A percentile compares a stretch with the other conserved stretches of the same genome.
Evolutionary conservation across 2,888 invertebrate species (phyloP).

Genomic region (Bombylius discolor): DNA sequence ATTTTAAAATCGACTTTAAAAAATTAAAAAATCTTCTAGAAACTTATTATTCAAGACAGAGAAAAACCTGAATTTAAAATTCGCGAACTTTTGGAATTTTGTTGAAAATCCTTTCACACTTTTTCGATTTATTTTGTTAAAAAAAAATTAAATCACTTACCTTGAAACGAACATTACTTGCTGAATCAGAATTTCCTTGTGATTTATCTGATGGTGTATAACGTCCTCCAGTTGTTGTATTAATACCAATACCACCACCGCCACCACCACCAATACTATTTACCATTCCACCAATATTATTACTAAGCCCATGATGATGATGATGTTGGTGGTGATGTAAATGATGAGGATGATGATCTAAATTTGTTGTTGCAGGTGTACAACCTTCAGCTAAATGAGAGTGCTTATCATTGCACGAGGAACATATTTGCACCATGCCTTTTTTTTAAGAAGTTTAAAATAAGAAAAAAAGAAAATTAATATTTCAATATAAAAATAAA

Average conservation of each 20-base stretch:
- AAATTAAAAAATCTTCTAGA: no score
- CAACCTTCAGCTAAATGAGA: constrained; percentile 39
- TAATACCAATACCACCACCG: constrained; percentile 1
- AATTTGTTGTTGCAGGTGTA: constrained; percentile 15
- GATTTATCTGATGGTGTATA: constrained; percentile 35
- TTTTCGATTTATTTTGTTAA: no score
- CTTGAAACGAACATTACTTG: constrained; percentile 35
- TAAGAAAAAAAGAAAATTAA: constrained; percentile 1
- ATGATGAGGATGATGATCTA: constrained; percentile 12
- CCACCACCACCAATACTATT: constrained; percentile 10
- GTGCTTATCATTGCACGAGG: constrained; percentile 68
- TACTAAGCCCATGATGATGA: constrained; percentile 9
- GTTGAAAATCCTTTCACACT: no score
- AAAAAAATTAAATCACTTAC: constrained; percentile 20
- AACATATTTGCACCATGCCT: constrained; percentile 78
- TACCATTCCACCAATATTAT: constrained; percentile 1
- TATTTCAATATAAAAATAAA: neutral
- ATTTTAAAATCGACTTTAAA: no score
- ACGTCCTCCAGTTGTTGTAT: constrained; percentile 21
- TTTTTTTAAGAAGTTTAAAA: constrained; percentile 1
- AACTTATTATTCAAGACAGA: no score
- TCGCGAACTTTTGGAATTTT: no score
- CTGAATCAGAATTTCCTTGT: constrained; percentile 31
- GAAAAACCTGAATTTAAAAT: no score
- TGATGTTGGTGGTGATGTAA: neutral